phyloP scores from a whole-genome alignment of 37 sponge, comb jelly and placozoan genomes.

The Hormiphora californensis region DNA sequence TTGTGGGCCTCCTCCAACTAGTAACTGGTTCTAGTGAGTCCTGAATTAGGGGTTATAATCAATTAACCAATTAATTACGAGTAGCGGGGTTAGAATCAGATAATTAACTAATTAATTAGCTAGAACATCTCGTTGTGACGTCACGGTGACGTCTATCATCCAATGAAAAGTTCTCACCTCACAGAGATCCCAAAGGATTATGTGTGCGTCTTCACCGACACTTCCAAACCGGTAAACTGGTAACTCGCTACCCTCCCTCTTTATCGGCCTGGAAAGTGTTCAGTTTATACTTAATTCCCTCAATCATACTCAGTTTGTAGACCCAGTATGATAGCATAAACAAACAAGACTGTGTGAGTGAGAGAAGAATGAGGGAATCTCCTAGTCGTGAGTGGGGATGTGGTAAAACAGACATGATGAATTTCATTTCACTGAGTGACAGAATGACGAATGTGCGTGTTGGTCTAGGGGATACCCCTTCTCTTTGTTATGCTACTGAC shows the following conservation, averaged over 20 bases:
- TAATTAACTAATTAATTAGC: no score
- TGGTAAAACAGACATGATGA: no score
- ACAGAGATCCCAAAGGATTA: slow-evolving; percentile 88
- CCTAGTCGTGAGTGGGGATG: not conserved
- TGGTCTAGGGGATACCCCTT: no score
- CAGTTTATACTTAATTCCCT: not conserved
- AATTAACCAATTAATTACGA: not conserved
- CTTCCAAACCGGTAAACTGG: slow-evolving; percentile 80
- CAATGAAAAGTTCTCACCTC: no score
- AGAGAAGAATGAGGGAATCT: no score
- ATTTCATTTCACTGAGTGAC: no score
- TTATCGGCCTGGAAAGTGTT: not conserved
- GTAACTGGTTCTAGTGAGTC: slow-evolving; percentile 39
- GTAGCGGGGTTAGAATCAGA: not conserved
- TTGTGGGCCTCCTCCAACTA: not conserved
- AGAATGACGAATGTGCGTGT: no score
- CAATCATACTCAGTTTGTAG: not conserved
- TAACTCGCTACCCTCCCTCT: not conserved
- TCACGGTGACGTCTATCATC: no score
- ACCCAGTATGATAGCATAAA: not conserved
- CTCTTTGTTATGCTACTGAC: no score
- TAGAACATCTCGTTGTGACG: no score
- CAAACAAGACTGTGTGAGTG: no score
- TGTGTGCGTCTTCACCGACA: slow-evolving; percentile 83
- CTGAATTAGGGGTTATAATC: not conserved